Conservation (phyloP, 2,113 vertebrate genomes). For the Anhinga anhinga region DNA sequence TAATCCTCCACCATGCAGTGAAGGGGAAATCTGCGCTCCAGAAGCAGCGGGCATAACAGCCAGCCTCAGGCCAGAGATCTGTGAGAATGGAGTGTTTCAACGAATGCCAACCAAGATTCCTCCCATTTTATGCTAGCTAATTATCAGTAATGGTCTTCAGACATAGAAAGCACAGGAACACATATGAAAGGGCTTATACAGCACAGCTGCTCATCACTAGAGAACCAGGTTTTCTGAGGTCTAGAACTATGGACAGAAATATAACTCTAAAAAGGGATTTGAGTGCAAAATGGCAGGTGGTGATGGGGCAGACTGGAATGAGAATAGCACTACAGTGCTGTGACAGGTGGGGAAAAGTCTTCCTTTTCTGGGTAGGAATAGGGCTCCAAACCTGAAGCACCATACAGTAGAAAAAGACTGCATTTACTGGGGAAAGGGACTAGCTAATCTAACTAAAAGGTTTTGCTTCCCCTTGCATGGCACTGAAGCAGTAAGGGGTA, state of each 20-base stretch:
- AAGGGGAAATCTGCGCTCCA: neutral
- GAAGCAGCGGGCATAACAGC: neutral
- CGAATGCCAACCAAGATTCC: slow-evolving; percentile 17
- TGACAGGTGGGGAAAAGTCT: neutral
- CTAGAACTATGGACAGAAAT: neutral
- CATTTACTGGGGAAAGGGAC: neutral
- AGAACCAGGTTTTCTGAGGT: neutral
- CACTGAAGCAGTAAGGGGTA: neutral
- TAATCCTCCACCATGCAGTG: neutral
- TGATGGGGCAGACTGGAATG: neutral
- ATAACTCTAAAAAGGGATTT: neutral
- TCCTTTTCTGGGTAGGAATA: neutral
- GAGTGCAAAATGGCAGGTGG: neutral
- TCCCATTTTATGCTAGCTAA: neutral
- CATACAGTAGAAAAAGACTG: neutral
- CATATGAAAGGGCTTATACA: neutral
- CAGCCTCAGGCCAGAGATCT: slow-evolving; percentile 40
- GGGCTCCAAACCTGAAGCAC: neutral
- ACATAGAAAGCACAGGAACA: neutral
- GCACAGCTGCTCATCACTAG: neutral
- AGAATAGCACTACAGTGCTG: neutral
- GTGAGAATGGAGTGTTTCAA: neutral
- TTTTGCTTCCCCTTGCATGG: neutral
- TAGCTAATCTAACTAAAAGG: neutral
- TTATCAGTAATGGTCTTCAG: neutral